Conservation (phyloP, 2,888 invertebrate species). For the Machimus atricapillus region DNA sequence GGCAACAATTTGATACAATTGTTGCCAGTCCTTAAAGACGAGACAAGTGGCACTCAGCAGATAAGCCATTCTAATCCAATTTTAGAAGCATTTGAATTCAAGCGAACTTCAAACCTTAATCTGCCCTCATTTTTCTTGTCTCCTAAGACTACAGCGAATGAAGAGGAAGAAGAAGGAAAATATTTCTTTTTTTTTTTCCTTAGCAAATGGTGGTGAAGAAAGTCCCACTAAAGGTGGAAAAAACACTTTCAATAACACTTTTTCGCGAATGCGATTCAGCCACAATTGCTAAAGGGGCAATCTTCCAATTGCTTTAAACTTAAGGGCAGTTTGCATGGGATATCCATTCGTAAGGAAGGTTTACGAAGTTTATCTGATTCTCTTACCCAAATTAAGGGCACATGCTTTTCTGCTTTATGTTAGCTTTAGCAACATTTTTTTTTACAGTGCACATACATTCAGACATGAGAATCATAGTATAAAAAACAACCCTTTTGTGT, state of each 20-base stretch:
- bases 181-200: neutral
- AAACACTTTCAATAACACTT: neutral
- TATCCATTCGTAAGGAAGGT: neutral
- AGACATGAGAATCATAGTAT: neutral
- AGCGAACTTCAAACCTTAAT: slow-evolving; percentile 14
- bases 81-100: slow-evolving; percentile 26
- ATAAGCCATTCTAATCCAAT: slow-evolving; percentile 30
- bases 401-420: neutral
- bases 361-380: neutral
- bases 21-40: slow-evolving; percentile 16
- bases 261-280: neutral
- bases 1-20: slow-evolving; percentile 23
- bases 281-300: neutral
- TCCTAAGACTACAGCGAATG: neutral
- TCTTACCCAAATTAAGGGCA: neutral
- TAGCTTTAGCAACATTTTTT: neutral
- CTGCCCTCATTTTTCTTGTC: slow-evolving; percentile 21
- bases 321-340: neutral
- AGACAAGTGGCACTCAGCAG: slow-evolving; percentile 24
- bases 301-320: neutral
- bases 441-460: neutral
- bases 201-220: neutral
- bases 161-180: neutral
- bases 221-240: neutral
- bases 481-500: neutral